phyloP scores from a whole-genome alignment of 53 echinoderm and acorn worm genomes.

The Mesocentrotus franciscanus region DNA sequence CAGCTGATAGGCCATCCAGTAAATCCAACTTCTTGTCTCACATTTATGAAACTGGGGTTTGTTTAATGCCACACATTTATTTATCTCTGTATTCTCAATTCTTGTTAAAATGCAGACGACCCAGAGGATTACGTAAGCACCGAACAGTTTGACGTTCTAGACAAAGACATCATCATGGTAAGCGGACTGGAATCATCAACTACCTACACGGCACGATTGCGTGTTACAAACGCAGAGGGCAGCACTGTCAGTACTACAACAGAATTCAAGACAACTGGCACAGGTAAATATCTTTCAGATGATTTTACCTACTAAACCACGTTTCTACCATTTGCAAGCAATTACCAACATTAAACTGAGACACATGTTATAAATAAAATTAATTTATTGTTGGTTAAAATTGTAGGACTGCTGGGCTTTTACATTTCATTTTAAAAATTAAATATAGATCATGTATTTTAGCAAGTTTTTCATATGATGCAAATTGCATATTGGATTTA shows the following conservation, averaged over 20 bases:
- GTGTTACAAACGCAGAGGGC: constrained; percentile 48
- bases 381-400: too few species aligned
- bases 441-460: too few species aligned
- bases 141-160: constrained; percentile 61
- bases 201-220: constrained; percentile 46
- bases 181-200: constrained; percentile 36
- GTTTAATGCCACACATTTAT: neutral
- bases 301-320: neutral
- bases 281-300: constrained; percentile 36
- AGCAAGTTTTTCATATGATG: too few species aligned
- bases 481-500: too few species aligned
- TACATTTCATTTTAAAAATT: too few species aligned
- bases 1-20: neutral
- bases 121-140: neutral
- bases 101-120: neutral
- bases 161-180: constrained; percentile 57
- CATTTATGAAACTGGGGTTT: neutral
- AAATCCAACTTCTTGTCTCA: neutral
- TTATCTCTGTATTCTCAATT: neutral
- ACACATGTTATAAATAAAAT: too few species aligned
- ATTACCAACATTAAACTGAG: neutral
- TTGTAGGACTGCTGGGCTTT: too few species aligned
- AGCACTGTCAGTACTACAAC: neutral
- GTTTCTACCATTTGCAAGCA: neutral
- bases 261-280: constrained; percentile 50